These are phyloP conservation scores for Stenopsyche tienmushanensis DNA, from an alignment of 1,140 invertebrate genomes.

Conservation along the genomic window DNA sequence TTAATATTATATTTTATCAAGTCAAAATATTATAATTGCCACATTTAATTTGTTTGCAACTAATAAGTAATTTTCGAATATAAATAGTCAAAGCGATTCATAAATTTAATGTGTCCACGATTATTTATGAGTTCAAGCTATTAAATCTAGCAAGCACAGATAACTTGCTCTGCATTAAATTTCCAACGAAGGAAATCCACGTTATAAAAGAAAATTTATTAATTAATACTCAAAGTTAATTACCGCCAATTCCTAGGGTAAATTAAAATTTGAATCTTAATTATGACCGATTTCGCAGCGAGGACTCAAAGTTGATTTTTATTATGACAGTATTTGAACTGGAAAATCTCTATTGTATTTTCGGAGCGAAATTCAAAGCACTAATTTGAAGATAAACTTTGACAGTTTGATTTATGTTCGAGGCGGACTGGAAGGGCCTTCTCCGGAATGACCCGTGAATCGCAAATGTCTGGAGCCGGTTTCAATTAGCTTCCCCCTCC, in stretches of 20 bases:
- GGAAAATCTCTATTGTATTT: constrained; percentile 27
- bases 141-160: no score
- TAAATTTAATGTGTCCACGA: no score
- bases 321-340: constrained; percentile 26
- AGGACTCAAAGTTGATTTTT: constrained; percentile 22
- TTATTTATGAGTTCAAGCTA: no score
- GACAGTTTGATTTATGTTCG: constrained; percentile 29
- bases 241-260: constrained; percentile 17
- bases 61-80: no score
- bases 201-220: constrained; percentile 22
- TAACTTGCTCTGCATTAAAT: no score
- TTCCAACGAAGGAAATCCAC: no score
- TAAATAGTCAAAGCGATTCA: no score
- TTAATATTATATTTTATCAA: no score
- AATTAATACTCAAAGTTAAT: constrained; percentile 38
- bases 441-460: background rate
- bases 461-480: background rate
- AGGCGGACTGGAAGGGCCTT: background rate
- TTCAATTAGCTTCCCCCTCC: background rate
- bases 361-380: constrained; percentile 11
- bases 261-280: constrained; percentile 30
- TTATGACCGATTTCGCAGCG: constrained; percentile 21
- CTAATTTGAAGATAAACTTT: constrained; percentile 32
- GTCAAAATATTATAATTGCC: no score
- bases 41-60: no score